phyloP scores from a whole-genome alignment of 2,888 invertebrate species.

The Netelia melanura region DNA sequence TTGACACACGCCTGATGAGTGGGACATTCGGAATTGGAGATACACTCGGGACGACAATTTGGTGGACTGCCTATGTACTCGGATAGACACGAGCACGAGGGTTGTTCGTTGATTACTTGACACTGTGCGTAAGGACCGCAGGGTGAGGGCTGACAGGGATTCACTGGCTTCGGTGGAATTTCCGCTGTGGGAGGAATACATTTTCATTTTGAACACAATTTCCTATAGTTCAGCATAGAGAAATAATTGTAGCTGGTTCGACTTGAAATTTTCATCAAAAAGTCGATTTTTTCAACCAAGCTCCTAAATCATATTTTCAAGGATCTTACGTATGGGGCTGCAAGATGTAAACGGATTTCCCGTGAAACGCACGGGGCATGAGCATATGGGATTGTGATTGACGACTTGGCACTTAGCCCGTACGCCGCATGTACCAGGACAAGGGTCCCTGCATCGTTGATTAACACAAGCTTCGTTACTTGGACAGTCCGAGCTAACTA shows the following conservation, averaged over 20 bases:
- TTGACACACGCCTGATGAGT: constrained; percentile 91
- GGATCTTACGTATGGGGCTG: constrained; percentile 87
- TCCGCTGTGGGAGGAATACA: constrained; percentile 53
- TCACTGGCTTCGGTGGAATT: constrained; percentile 62
- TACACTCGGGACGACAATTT: constrained; percentile 91
- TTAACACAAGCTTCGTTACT: constrained; percentile 89
- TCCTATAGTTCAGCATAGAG: background rate
- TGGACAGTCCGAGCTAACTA: constrained; percentile 89
- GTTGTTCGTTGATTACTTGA: constrained; percentile 86
- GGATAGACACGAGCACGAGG: constrained; percentile 88
- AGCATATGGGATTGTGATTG: constrained; percentile 89
- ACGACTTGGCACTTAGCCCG: constrained; percentile 87
- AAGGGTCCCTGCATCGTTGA: constrained; percentile 88
- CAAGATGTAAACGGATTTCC: constrained; percentile 87
- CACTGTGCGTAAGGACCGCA: constrained; percentile 88
- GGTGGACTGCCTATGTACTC: constrained; percentile 91
- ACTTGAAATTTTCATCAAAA: constrained; percentile 23
- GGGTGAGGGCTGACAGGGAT: constrained; percentile 82
- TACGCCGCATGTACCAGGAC: constrained; percentile 87
- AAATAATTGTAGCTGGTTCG: background rate
- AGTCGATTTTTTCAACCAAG: constrained; percentile 8
- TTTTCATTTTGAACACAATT: background rate
- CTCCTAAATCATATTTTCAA: background rate
- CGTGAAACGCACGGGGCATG: constrained; percentile 87
- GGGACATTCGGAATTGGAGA: constrained; percentile 90